phyloP scores from a whole-genome alignment of 2,797 vertebrate species.

The Perodicticus potto region DNA sequence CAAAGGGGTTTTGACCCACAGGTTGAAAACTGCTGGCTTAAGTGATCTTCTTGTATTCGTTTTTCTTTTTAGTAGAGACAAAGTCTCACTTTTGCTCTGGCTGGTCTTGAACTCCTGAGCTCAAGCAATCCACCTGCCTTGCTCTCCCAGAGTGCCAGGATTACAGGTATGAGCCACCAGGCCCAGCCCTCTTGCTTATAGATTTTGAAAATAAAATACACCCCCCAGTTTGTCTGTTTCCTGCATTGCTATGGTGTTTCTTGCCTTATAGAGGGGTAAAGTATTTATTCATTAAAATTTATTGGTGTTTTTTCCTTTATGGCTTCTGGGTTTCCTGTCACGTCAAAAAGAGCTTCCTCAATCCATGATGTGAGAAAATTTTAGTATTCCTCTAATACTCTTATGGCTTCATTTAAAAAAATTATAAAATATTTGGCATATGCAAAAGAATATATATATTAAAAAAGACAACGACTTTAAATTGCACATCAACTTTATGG shows the following conservation, averaged over 20 bases:
- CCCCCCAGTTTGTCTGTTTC: neutral
- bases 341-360: slow-evolving; percentile 29
- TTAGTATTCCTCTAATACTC: slow-evolving; percentile 31
- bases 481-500: too few relatives aligned
- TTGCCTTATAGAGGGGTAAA: neutral
- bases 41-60: too few relatives aligned
- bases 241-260: neutral
- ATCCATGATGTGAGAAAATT: slow-evolving; percentile 25
- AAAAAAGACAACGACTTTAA: too few relatives aligned
- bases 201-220: slow-evolving; percentile 29
- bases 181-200: neutral
- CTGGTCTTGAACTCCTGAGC: too few relatives aligned
- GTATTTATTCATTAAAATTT: slow-evolving; percentile 40
- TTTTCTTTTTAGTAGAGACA: too few relatives aligned
- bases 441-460: neutral
- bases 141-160: too few relatives aligned
- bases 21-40: too few relatives aligned
- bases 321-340: slow-evolving; percentile 53
- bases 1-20: too few relatives aligned
- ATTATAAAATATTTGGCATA: slow-evolving; percentile 24
- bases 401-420: slow-evolving; percentile 10
- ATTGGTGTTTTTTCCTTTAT: slow-evolving; percentile 59
- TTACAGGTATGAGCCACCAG: too few relatives aligned
- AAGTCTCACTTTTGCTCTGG: too few relatives aligned
- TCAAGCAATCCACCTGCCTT: too few relatives aligned